A percentile compares a stretch with the other conserved stretches of the same genome.
Conservation (phyloP, 53 echinoderm and acorn worm species). For the Zoroaster sp. region DNA sequence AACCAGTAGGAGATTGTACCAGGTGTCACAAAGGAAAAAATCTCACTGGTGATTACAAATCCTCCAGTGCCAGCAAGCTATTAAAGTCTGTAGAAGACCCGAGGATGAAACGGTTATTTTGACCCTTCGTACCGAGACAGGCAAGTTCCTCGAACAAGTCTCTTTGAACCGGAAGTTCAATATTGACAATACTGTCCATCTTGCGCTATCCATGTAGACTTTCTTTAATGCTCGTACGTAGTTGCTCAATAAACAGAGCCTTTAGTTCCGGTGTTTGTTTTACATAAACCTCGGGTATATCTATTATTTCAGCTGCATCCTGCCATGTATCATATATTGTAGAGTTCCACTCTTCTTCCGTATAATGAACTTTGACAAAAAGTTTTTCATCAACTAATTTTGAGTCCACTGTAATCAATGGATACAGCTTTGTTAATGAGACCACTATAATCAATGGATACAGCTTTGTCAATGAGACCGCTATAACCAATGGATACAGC, state of each 20-base stretch:
- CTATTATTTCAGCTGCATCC: not conserved
- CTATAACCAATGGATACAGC: too few species aligned
- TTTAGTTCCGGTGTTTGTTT: not conserved
- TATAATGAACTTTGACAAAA: conserved; percentile 28
- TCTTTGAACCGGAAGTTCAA: not conserved
- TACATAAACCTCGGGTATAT: not conserved
- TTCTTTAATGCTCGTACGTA: not conserved
- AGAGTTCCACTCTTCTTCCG: not conserved
- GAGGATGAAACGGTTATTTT: not conserved
- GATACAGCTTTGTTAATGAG: too few species aligned
- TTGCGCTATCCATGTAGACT: not conserved
- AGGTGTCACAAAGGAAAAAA: too few species aligned
- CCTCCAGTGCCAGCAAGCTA: not conserved
- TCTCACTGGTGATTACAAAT: too few species aligned
- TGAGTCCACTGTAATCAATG: too few species aligned
- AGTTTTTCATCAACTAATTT: conserved; percentile 22
- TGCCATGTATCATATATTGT: not conserved
- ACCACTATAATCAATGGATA: too few species aligned
- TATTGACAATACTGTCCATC: conserved; percentile 13
- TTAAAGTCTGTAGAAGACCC: not conserved
- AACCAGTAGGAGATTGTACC: too few species aligned
- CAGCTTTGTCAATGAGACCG: too few species aligned
- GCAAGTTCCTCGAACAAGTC: conserved; percentile 8
- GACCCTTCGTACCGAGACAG: not conserved
- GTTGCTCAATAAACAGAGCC: not conserved